These are phyloP conservation scores for Lepidocyrtoides sp. DNA, from an alignment of 2,888 invertebrate genomes.

Conservation along the genomic window DNA sequence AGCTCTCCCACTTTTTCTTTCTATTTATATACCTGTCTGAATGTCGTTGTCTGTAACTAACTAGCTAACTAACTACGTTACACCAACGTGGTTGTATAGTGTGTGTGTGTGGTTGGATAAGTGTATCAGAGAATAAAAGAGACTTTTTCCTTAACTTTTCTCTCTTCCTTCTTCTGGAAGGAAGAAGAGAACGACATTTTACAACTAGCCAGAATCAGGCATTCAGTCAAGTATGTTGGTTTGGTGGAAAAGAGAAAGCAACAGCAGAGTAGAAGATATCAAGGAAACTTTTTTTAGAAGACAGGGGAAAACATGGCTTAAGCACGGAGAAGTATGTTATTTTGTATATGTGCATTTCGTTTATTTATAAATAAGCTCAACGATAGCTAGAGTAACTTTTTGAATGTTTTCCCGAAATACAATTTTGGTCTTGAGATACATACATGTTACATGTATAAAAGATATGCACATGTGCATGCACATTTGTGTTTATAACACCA, in stretches of 20 bases:
- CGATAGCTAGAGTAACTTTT: no score
- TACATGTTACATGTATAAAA: no score
- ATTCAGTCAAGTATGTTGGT: not conserved
- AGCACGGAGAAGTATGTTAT: no score
- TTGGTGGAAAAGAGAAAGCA: constrained; percentile 8
- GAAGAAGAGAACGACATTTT: not conserved
- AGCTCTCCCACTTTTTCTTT: constrained; percentile 18
- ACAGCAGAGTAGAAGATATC: constrained; percentile 25
- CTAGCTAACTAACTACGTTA: constrained; percentile 50
- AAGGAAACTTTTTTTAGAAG: constrained; percentile 32
- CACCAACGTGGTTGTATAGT: constrained; percentile 6
- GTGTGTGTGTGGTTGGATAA: constrained; percentile 11
- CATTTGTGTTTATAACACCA: no score
- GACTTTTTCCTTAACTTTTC: constrained; percentile 43
- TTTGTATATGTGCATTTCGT: no score
- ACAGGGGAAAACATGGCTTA: constrained; percentile 7
- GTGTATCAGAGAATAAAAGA: not conserved
- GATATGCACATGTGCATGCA: no score
- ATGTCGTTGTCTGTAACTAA: constrained; percentile 22
- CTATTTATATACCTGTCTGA: constrained; percentile 1
- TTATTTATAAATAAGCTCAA: no score
- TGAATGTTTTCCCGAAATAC: no score
- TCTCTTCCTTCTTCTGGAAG: not conserved
- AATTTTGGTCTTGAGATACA: no score
- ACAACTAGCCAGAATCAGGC: not conserved